phyloP scores from a whole-genome alignment of 2,888 invertebrate species.

The Calameuta pallipes region DNA sequence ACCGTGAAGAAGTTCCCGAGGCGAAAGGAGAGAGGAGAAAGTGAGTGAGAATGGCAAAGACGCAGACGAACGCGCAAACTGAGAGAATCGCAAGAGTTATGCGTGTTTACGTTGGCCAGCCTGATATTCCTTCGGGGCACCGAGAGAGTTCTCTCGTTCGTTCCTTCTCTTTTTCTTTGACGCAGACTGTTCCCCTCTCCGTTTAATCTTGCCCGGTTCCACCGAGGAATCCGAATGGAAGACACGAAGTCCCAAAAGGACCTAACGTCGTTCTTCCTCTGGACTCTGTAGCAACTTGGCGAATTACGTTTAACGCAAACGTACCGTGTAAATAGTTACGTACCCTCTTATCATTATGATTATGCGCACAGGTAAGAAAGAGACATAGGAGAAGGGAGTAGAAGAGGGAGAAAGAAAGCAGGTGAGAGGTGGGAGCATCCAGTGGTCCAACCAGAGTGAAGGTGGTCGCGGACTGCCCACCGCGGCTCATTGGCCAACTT shows the following conservation, averaged over 20 bases:
- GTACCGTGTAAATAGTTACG: too few species aligned
- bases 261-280: too few species aligned
- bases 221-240: too few species aligned
- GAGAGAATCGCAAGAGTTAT: constrained; percentile 24
- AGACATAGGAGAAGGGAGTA: neutral
- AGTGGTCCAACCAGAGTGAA: constrained; percentile 56
- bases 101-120: constrained; percentile 35
- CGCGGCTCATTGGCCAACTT: constrained; percentile 61
- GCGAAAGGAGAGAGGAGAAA: constrained; percentile 19
- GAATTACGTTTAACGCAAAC: too few species aligned
- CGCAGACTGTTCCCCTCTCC: neutral
- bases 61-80: constrained; percentile 18
- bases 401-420: constrained; percentile 8
- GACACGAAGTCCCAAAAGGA: too few species aligned
- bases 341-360: constrained; percentile 39
- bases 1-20: neutral
- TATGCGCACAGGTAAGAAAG: constrained; percentile 26
- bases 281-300: too few species aligned
- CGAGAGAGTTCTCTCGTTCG: neutral
- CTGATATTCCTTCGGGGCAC: constrained; percentile 2
- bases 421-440: constrained; percentile 47
- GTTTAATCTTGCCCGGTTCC: constrained; percentile 22
- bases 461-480: constrained; percentile 60
- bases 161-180: neutral
- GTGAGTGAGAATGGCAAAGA: constrained; percentile 18